phyloP scores from a whole-genome alignment of 2,113 vertebrate species.

The Lepidothrix coronata region DNA sequence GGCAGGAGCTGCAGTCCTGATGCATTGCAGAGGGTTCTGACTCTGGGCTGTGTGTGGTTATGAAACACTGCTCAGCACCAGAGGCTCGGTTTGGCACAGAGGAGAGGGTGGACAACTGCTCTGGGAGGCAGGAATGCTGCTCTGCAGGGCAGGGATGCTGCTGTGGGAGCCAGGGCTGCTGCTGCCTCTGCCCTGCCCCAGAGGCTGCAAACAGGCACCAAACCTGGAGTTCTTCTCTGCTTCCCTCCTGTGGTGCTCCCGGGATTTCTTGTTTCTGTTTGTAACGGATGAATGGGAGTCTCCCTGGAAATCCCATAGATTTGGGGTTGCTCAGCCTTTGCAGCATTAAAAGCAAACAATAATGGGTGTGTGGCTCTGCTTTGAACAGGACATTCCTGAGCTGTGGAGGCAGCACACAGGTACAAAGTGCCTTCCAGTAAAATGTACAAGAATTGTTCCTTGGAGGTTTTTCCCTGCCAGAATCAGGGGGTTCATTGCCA shows the following conservation, averaged over 20 bases:
- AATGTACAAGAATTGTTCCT: background rate
- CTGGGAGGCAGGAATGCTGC: background rate
- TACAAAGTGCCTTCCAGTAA: background rate
- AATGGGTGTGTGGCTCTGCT: background rate
- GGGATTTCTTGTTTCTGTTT: background rate
- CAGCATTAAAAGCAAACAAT: background rate
- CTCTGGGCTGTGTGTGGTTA: background rate
- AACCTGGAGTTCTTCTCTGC: background rate
- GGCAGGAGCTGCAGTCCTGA: background rate
- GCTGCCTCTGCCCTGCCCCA: background rate
- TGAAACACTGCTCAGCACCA: background rate
- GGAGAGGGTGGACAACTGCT: background rate
- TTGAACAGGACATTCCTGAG: background rate
- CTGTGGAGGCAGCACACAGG: background rate
- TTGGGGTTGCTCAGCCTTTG: background rate
- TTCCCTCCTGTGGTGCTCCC: background rate
- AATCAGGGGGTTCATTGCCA: background rate
- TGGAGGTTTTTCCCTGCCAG: background rate
- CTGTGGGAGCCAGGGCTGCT: background rate
- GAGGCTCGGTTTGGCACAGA: accelerated
- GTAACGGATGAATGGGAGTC: background rate
- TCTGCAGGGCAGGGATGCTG: background rate
- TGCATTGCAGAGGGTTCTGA: background rate
- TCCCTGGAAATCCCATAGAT: background rate
- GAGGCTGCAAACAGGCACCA: background rate